Base-by-base conservation (phyloP, 2,797 vertebrate genomes). In the Oreortyx pictus region DNA sequence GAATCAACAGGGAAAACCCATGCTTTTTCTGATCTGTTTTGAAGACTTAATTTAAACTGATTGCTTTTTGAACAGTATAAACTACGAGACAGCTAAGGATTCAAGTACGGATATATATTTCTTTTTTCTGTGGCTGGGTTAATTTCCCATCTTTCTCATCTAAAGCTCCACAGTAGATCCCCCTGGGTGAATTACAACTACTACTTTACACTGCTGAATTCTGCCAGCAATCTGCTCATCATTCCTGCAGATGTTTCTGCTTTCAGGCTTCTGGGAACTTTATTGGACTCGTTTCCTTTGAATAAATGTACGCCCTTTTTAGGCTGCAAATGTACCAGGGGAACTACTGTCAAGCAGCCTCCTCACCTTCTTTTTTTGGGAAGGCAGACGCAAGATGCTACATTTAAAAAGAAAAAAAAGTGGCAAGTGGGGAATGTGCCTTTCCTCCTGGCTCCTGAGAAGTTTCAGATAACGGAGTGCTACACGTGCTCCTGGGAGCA, bases 221-320 rank as follows among this genome's bases (percentile, higher is more conserved):
- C 91, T 97, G 93, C 96, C 97, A 97, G 95, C 94, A 97, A 96
- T 96, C 93, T 96, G 89, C 92, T 96, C 93, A 89, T 95, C 79
- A 14, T 94, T 97, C 82, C 93, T 96, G 82, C 97, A 97, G 95
- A 96, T 97, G 95, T 96, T 97, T 96, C 96, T 96, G 76, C 83
- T 96, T 97, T 95, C 75, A 91, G 96, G 74, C 90, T 96, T 96
- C 95, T 95, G 95, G 93, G 96, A 97, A 96, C 82, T 86, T 94
- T 46, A 85, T 1, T 94, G 50, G 70, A 89, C n/a, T 88, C 66
- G 62, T 76, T 95, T 96, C 93, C 90, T 92, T 77, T 87, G 61
- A 91, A 91, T 90, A 94, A 84, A 84, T 0, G 9, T 47, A 70
- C 23, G 73, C 6, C 41, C 64, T 88, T 65, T 61, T 72, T 61